These are phyloP conservation scores for Ceyx erithaca DNA, from an alignment of 2,797 vertebrate species.

Conservation along the genomic window DNA sequence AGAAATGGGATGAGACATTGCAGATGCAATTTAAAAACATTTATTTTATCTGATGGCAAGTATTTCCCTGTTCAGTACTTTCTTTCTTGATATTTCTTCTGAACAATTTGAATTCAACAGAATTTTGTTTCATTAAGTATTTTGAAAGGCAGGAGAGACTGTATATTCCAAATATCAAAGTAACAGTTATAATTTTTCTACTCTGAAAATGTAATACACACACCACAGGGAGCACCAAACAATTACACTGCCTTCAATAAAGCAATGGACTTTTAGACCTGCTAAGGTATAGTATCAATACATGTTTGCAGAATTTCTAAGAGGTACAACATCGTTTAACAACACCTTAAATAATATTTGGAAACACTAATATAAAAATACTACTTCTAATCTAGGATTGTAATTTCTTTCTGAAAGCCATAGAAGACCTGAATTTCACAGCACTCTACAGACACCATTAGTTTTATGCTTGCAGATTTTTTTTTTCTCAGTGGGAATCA, in stretches of 20 bases:
- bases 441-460: neutral
- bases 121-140: neutral
- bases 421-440: neutral
- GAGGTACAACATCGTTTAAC: neutral
- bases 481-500: conserved; percentile 3
- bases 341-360: neutral
- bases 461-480: neutral
- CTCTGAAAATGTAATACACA: neutral
- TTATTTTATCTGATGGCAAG: neutral
- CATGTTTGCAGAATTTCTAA: neutral
- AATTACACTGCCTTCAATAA: neutral
- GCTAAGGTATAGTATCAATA: neutral
- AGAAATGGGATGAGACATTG: neutral
- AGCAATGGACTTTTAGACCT: neutral
- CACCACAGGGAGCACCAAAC: neutral
- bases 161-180: neutral
- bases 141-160: neutral
- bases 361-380: neutral
- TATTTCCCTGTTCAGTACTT: neutral
- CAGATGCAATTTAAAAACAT: neutral
- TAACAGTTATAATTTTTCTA: neutral
- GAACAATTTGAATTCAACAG: neutral
- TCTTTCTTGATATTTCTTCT: neutral
- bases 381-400: neutral
- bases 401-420: neutral